Conservation (phyloP, 2,888 invertebrate genomes). For the Cyclophora punctaria region DNA sequence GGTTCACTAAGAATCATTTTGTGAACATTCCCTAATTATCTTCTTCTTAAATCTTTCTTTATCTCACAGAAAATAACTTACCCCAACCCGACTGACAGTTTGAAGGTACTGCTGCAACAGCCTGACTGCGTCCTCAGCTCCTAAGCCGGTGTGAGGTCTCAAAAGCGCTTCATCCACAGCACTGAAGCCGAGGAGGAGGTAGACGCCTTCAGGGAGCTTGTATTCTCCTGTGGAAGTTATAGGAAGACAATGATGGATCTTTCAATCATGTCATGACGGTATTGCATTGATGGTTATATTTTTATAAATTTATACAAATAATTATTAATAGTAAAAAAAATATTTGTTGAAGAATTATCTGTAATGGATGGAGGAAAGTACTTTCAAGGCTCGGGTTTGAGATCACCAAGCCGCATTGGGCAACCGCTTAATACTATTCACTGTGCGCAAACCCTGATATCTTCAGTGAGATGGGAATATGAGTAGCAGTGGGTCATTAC, state of each 20-base stretch:
- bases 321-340: not conserved
- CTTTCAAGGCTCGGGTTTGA: too few species aligned
- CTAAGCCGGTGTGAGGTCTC: slow-evolving; percentile 87
- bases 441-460: too few species aligned
- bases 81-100: slow-evolving; percentile 80
- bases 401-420: not conserved
- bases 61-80: slow-evolving; percentile 16
- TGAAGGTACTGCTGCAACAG: slow-evolving; percentile 87
- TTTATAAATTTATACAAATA: too few species aligned
- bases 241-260: not conserved
- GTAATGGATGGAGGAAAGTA: not conserved
- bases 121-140: slow-evolving; percentile 88
- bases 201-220: slow-evolving; percentile 87
- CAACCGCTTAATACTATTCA: not conserved
- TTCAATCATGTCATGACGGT: too few species aligned
- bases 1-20: too few species aligned
- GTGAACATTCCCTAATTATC: too few species aligned
- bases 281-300: too few species aligned
- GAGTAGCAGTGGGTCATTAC: too few species aligned
- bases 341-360: too few species aligned
- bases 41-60: too few species aligned
- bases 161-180: slow-evolving; percentile 90
- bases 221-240: slow-evolving; percentile 77
- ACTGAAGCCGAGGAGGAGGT: slow-evolving; percentile 91
- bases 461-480: too few species aligned